Percentiles rank a stretch among this genome's conserved stretches.
phyloP scores from a whole-genome alignment of 92 coral and sea anemone species.

The Porites divaricata region DNA sequence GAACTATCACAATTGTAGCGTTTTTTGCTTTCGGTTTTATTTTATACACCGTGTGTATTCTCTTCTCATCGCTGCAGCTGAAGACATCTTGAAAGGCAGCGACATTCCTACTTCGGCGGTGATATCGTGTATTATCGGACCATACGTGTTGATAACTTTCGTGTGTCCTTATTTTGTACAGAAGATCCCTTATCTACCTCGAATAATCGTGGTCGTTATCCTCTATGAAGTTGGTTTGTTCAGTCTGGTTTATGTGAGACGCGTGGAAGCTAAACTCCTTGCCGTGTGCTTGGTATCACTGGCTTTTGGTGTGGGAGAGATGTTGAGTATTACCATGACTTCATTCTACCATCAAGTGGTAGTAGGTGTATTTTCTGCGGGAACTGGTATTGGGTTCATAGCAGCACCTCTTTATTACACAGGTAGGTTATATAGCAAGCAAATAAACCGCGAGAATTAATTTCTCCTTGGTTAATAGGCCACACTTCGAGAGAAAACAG shows the following conservation, averaged over 20 bases:
- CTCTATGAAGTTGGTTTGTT: conserved; percentile 50
- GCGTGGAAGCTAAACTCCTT: conserved; percentile 44
- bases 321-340: conserved; percentile 63
- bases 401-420: conserved; percentile 64
- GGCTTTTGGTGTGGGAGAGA: conserved; percentile 64
- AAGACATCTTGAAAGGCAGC: conserved; percentile 61
- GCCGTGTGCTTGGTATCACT: conserved; percentile 56
- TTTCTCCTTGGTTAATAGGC: background rate
- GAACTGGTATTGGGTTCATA: conserved; percentile 63
- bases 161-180: conserved; percentile 58
- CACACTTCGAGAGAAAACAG: no score
- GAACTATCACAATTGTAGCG: conserved; percentile 38
- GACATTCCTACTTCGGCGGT: conserved; percentile 63
- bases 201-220: conserved; percentile 38
- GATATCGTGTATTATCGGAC: conserved; percentile 55
- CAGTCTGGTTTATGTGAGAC: conserved; percentile 33
- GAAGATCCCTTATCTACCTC: conserved; percentile 55
- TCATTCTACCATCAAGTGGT: conserved; percentile 46
- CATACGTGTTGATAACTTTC: conserved; percentile 47
- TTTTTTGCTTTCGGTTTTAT: conserved; percentile 67
- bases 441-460: background rate
- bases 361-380: conserved; percentile 57
- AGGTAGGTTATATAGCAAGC: conserved; percentile 23
- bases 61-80: conserved; percentile 59
- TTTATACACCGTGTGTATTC: conserved; percentile 60